phyloP scores from a whole-genome alignment of 2,888 invertebrate species.

The Cotesia congregata region DNA sequence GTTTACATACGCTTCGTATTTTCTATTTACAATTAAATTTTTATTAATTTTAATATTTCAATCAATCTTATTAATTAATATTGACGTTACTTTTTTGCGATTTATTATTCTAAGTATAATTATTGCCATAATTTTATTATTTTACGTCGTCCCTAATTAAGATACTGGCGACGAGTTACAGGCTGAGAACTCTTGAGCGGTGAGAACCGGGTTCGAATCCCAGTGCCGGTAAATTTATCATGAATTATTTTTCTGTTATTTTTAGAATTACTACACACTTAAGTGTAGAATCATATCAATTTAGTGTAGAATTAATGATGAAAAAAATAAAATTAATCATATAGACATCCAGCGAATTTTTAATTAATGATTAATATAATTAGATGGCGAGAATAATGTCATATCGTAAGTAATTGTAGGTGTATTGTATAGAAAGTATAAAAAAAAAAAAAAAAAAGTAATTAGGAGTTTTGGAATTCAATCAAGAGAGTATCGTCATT shows the following conservation, averaged over 20 bases:
- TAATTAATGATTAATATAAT: conserved; percentile 19
- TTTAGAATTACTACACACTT: conserved; percentile 13
- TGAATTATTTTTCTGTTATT: neutral
- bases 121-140: neutral
- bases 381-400: conserved; percentile 43
- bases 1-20: conserved; percentile 19
- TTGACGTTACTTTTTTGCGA: neutral
- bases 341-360: conserved; percentile 24
- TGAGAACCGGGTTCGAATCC: no score
- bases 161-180: no score
- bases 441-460: conserved; percentile 36
- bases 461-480: conserved; percentile 47
- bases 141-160: neutral
- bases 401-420: conserved; percentile 42
- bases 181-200: no score
- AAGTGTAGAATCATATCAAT: conserved; percentile 29
- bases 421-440: conserved; percentile 24
- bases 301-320: conserved; percentile 26
- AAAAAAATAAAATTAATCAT: conserved; percentile 23
- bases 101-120: neutral
- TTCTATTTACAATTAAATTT: conserved; percentile 13
- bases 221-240: no score
- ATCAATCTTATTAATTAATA: neutral
- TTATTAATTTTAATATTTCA: neutral
- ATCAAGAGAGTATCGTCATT: conserved; percentile 51